Evolutionary conservation across 2,113 vertebrate genomes (phyloP).

Genomic region (cattle (Bos taurus)): ARS-UCD2.0 NC_037329.1:112130001-112130500

Average conservation of each 20-base stretch:
- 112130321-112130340: neutral
- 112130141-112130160: neutral
- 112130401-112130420: neutral
- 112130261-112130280: fast-evolving
- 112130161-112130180: neutral
- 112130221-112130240: neutral
- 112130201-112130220: neutral
- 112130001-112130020: neutral
- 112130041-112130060: neutral
- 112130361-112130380: neutral
- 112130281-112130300: fast-evolving
- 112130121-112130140: neutral
- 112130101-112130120: neutral
- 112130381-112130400: neutral
- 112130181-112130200: slow-evolving; percentile 32
- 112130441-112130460: neutral
- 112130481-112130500: fast-evolving
- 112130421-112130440: fast-evolving
- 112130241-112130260: neutral
- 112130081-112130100: neutral
- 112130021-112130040: neutral
- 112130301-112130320: neutral
- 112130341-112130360: neutral
- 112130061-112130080: neutral
- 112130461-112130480: too few species aligned